Percentiles rank a stretch among this genome's conserved stretches.
Evolutionary conservation across 2,113 vertebrate species (phyloP).

Genomic region (Tretioscincus oriximinensis): DNA sequence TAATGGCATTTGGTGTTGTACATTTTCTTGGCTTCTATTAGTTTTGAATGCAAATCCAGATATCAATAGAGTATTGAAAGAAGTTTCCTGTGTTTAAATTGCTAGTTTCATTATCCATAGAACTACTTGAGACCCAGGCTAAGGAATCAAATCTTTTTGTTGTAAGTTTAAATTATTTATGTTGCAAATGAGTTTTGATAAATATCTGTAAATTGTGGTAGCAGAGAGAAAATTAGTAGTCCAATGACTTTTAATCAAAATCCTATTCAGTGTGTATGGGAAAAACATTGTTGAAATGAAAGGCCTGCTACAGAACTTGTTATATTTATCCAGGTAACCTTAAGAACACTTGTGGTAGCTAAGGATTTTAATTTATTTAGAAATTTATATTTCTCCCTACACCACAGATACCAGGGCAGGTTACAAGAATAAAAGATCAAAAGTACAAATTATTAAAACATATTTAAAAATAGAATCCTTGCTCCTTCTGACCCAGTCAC

Average conservation of each 20-base stretch:
- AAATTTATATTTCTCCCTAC: no score
- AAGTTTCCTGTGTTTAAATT: neutral
- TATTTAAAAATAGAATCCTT: no score
- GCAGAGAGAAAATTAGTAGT: neutral
- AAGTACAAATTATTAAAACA: no score
- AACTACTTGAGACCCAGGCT: neutral
- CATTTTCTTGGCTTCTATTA: neutral
- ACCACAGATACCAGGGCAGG: no score
- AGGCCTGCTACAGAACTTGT: slow-evolving; percentile 40
- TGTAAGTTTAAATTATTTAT: slow-evolving; percentile 13
- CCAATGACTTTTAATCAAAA: slow-evolving; percentile 3
- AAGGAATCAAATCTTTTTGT: neutral
- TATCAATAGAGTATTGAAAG: neutral
- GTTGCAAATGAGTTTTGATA: slow-evolving; percentile 32
- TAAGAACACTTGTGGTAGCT: slow-evolving; percentile 38
- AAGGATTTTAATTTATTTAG: no score
- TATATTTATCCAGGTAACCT: slow-evolving; percentile 39
- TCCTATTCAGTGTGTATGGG: slow-evolving; percentile 8
- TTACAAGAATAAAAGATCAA: no score
- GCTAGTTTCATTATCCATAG: neutral
- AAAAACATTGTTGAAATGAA: slow-evolving; percentile 32
- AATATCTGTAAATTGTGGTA: slow-evolving; percentile 10
- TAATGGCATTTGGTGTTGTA: neutral
- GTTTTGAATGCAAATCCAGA: neutral
- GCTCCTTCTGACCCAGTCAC: no score